Evolutionary conservation across 2,888 invertebrate genomes (phyloP), one percentile per base, ranked within the genome.

Genomic region (Sialis lutaria): DNA sequence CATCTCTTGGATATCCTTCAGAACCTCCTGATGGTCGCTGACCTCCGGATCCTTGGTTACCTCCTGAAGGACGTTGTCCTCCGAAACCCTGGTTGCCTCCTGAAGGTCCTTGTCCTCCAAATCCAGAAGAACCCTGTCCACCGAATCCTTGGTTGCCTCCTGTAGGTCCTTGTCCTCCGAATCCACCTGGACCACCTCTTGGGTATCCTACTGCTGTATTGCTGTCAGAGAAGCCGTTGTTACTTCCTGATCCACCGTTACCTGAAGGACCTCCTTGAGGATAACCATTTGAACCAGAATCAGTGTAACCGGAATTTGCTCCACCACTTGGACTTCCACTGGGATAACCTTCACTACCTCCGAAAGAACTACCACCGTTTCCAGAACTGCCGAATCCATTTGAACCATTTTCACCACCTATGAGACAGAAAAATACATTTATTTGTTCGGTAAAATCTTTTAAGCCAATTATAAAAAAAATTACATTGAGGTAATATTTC

Each of bases 101-200:
- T 6, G 30, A 13, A 48, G 53, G 55, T 53, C 13, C 50, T 4
- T 42, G 41, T 9, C 34, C 45, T 43, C 57, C 49, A 31, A 37
- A 37, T 2, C 37, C 54, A n/a, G 30, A 13, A 48, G 53, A 55
- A 53, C 13, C 50, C 1, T 42, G 41, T 9, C 34, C 45, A 40
- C 57, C 49, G 34, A 37, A 37, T 2, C 37, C 54, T 56, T 57
- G 42, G 13, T 35, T 55, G 7, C 32, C 43, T 33, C 45, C 57
- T 33, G 67, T 67, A n/a, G 59, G 47, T 45, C 64, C 65, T 49
- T 65, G 49, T 30, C 40, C 45, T 12, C 46, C 46, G 34, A 44
- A 30, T 30, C 42, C 42, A n/a, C 42, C 42, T 9, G 10, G 31
- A 59, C 56, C 53, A 56, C 57, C 45, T 6, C 32, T 10, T n/a